Base-by-base conservation (phyloP, 2,888 invertebrate genomes). In the Agonopterix arenella region DNA sequence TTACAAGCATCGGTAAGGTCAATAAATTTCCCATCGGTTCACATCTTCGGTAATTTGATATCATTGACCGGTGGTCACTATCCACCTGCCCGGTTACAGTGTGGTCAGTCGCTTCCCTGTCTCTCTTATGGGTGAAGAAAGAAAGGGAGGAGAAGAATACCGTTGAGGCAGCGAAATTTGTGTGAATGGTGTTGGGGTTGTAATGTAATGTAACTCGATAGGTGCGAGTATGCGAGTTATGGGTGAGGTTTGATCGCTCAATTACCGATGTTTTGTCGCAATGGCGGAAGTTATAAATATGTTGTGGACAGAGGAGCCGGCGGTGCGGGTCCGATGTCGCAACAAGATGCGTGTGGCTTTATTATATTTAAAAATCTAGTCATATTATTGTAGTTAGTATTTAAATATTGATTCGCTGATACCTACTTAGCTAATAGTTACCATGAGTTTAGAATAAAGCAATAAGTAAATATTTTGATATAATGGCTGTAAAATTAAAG, bases 231-330 rank as follows among this genome's bases (percentile, higher is more conserved):
- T 68, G 76, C 74, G 66, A 82, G 74, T 77, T 79, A 82, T 79
- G 70, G 76, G 64, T 61, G 62, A 61, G 65, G 60, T 64, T 73
- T 84, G 86, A 88, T 80, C 76, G 76, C 84, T 88, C 85, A 84
- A 88, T 88, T 83, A 84, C 73, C 57, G 68, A 72, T 79, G 82
- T 79, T 72, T 77, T 78, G 77, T 77, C 16, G 8, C 11, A 58
- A 7, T 28, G 64, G 70, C 78, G 86, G 86, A 85, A 84, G 78
- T 75, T 70, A 80, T 86, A 85, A 85, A 85, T 81, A 82, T 62
- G 62, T 61, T 52, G 57, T 53, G 59, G 57, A 61, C 58, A 52
- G 48, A 47, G n/a, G 59, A 49, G 54, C 1, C 18, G 18, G n/a
- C 10, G 40, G 10, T 40, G 40, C 40, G n/a, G n/a, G 40, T 28